Percentiles rank a stretch among this genome's conserved stretches.
These are phyloP conservation scores for Acanthis flammea DNA, from an alignment of 2,797 vertebrate species.

Conservation along the genomic window DNA sequence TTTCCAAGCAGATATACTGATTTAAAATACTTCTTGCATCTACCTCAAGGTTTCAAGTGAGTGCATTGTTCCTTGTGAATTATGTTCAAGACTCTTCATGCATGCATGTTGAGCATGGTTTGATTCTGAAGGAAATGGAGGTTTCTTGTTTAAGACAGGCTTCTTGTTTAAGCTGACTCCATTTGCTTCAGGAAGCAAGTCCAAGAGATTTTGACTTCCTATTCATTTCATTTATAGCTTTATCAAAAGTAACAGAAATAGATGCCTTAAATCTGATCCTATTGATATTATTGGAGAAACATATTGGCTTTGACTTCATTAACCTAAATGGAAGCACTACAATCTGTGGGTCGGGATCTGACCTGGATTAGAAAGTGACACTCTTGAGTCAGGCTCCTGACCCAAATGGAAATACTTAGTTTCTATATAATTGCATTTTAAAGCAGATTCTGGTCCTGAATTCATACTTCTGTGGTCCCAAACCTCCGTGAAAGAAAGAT, in stretches of 20 bases:
- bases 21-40: background rate
- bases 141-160: background rate
- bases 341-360: background rate
- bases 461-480: background rate
- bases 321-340: background rate
- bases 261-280: background rate
- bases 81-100: background rate
- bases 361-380: background rate
- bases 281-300: background rate
- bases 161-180: accelerated
- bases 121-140: background rate
- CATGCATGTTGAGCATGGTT: background rate
- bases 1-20: background rate
- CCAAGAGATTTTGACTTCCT: background rate
- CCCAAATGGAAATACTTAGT: background rate
- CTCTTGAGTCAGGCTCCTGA: background rate
- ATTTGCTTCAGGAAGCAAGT: background rate
- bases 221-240: background rate
- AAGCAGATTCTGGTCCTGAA: background rate
- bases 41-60: background rate
- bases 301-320: background rate
- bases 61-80: background rate
- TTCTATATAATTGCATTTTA: background rate
- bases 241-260: background rate
- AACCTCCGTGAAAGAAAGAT: background rate